phyloP scores from a whole-genome alignment of 2,888 invertebrate genomes.

The Melinaea menophilus region DNA sequence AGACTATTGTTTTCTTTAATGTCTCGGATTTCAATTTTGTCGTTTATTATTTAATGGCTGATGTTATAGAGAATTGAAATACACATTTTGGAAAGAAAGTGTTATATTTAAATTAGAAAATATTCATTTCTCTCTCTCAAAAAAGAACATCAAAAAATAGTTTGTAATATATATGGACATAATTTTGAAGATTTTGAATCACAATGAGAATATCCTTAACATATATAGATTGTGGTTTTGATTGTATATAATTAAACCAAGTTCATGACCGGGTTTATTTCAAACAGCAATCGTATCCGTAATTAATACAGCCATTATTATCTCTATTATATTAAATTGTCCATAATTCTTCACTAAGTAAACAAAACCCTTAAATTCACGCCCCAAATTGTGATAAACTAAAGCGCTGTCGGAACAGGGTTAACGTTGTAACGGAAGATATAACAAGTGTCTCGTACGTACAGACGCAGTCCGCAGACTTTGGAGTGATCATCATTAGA shows the following conservation, averaged over 20 bases:
- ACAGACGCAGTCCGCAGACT: slow-evolving; percentile 20
- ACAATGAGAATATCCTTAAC: too few relatives aligned
- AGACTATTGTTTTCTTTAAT: not conserved
- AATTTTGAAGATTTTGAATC: too few relatives aligned
- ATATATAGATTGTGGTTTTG: too few relatives aligned
- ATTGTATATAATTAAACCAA: too few relatives aligned
- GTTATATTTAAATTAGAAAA: too few relatives aligned
- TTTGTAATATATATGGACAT: too few relatives aligned
- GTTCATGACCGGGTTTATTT: too few relatives aligned
- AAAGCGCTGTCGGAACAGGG: slow-evolving; percentile 26
- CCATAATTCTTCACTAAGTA: slow-evolving; percentile 18
- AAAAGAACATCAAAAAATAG: too few relatives aligned
- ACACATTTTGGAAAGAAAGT: slow-evolving; percentile 14
- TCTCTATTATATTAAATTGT: slow-evolving; percentile 11
- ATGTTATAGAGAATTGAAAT: too few relatives aligned
- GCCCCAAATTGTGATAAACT: slow-evolving; percentile 24
- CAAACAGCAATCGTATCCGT: too few relatives aligned
- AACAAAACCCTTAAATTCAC: slow-evolving; percentile 33
- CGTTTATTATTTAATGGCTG: not conserved
- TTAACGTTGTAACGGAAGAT: slow-evolving; percentile 37
- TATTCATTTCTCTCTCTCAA: too few relatives aligned
- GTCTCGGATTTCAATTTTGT: not conserved
- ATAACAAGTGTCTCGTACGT: slow-evolving; percentile 33
- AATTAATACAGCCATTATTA: slow-evolving; percentile 7
- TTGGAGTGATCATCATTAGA: not conserved